Evolutionary conservation across 2,888 invertebrate species (phyloP).

Genomic region (Vesta saturnalis): DNA sequence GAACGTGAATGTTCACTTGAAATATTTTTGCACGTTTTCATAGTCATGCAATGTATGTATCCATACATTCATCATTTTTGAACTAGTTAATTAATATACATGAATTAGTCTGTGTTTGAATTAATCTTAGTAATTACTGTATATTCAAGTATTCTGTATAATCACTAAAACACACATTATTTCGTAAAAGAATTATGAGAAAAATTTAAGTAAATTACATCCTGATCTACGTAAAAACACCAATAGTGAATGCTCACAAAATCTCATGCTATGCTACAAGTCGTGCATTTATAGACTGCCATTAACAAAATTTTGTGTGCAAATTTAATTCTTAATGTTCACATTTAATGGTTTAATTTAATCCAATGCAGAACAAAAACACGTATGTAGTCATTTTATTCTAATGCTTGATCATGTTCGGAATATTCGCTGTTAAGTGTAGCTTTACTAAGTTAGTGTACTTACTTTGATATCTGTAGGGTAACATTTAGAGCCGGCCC

Average conservation of each 20-base stretch:
- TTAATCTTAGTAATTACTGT: too few species aligned
- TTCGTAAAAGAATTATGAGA: too few species aligned
- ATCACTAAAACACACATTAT: too few species aligned
- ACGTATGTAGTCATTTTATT: constrained; percentile 21
- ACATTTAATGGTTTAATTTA: too few species aligned
- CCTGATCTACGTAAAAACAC: too few species aligned
- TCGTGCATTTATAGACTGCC: constrained; percentile 49
- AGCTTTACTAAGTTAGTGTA: constrained; percentile 38
- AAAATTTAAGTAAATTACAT: too few species aligned
- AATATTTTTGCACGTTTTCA: background rate
- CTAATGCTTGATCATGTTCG: constrained; percentile 10
- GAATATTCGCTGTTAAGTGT: constrained; percentile 31
- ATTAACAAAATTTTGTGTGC: constrained; percentile 55
- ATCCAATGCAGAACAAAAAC: constrained; percentile 11
- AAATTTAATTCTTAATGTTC: constrained; percentile 34
- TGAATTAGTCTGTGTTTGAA: too few species aligned
- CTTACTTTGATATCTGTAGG: constrained; percentile 43
- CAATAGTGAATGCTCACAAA: too few species aligned
- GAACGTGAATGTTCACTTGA: background rate
- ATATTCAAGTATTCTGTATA: too few species aligned
- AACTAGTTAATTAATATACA: too few species aligned
- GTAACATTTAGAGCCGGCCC: constrained; percentile 42
- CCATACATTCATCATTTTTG: too few species aligned
- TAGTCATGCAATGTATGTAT: background rate
- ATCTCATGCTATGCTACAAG: constrained; percentile 35